A percentile compares a stretch with the other conserved stretches of the same genome.
These are phyloP conservation scores for Zaprionus ornatus DNA, from an alignment of 1,140 invertebrate genomes.

Conservation along the genomic window DNA sequence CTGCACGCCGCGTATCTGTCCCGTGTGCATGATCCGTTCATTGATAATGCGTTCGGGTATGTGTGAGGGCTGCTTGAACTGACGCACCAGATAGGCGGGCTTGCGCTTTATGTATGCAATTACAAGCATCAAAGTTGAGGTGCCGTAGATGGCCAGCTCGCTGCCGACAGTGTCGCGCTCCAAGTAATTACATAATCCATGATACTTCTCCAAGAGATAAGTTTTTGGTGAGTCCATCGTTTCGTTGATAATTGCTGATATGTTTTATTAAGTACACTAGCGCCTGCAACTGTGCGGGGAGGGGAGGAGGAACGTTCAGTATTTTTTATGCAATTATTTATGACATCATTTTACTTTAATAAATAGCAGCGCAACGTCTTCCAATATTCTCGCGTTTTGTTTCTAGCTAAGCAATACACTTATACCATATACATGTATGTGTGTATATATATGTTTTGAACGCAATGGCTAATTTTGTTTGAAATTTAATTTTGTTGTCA, in stretches of 20 bases:
- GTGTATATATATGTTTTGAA: slow-evolving; percentile 39
- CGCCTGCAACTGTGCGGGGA: slow-evolving; percentile 60
- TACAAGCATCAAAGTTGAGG: slow-evolving; percentile 66
- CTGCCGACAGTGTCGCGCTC: slow-evolving; percentile 75
- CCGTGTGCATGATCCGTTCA: slow-evolving; percentile 78
- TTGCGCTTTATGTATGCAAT: slow-evolving; percentile 78
- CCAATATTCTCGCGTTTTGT: slow-evolving; percentile 39
- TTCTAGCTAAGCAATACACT: slow-evolving; percentile 30
- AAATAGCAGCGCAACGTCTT: slow-evolving; percentile 38
- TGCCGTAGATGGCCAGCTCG: slow-evolving; percentile 70
- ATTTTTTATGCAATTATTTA: slow-evolving; percentile 55
- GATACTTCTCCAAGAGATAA: slow-evolving; percentile 62
- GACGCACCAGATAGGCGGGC: slow-evolving; percentile 75
- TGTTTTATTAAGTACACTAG: slow-evolving; percentile 51
- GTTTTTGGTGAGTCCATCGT: slow-evolving; percentile 55
- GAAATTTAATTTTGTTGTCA: slow-evolving; percentile 53
- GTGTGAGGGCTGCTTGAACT: slow-evolving; percentile 79
- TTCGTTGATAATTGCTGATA: background rate
- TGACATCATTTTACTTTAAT: slow-evolving; percentile 63
- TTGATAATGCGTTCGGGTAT: slow-evolving; percentile 77
- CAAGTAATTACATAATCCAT: slow-evolving; percentile 79
- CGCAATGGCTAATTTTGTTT: slow-evolving; percentile 57
- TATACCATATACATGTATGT: slow-evolving; percentile 33
- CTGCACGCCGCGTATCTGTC: slow-evolving; percentile 66
- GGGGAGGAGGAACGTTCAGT: slow-evolving; percentile 25